Evolutionary conservation across 2,113 vertebrate genomes (phyloP).

Genomic region (Esox niger): DNA sequence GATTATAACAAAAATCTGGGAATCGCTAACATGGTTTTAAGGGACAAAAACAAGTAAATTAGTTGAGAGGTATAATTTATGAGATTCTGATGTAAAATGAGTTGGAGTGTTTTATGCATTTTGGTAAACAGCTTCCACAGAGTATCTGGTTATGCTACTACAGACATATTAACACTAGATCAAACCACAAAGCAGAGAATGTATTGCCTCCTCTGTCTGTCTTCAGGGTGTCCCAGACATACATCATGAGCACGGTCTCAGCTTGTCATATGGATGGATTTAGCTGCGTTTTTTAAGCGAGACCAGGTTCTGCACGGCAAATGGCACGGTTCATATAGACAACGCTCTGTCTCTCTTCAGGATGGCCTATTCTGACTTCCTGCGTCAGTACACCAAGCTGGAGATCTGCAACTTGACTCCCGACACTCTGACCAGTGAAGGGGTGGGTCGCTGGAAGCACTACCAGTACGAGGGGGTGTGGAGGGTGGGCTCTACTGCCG

Average conservation of each 20-base stretch:
- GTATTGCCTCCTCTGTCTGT: no score
- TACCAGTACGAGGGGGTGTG: slow-evolving; percentile 77
- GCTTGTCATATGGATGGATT: not conserved
- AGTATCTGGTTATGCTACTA: no score
- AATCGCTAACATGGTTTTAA: no score
- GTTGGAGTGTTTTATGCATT: no score
- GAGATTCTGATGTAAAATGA: no score
- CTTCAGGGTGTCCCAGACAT: not conserved
- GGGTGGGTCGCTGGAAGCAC: slow-evolving; percentile 72
- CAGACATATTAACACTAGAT: no score
- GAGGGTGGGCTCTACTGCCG: slow-evolving; percentile 76
- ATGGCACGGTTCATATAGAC: no score
- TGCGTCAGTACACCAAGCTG: slow-evolving; percentile 76
- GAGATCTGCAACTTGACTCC: slow-evolving; percentile 87
- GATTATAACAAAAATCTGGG: no score
- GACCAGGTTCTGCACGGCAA: not conserved
- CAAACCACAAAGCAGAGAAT: no score
- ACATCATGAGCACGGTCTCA: not conserved
- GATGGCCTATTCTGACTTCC: slow-evolving; percentile 86
- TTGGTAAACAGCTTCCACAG: no score
- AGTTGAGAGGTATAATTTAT: no score
- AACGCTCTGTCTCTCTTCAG: slow-evolving; percentile 52
- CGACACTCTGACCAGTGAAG: slow-evolving; percentile 66
- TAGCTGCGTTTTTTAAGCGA: not conserved
- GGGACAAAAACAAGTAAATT: no score